These are phyloP conservation scores for Orthosia incerta DNA, from an alignment of 2,888 invertebrate species.

Conservation along the genomic window DNA sequence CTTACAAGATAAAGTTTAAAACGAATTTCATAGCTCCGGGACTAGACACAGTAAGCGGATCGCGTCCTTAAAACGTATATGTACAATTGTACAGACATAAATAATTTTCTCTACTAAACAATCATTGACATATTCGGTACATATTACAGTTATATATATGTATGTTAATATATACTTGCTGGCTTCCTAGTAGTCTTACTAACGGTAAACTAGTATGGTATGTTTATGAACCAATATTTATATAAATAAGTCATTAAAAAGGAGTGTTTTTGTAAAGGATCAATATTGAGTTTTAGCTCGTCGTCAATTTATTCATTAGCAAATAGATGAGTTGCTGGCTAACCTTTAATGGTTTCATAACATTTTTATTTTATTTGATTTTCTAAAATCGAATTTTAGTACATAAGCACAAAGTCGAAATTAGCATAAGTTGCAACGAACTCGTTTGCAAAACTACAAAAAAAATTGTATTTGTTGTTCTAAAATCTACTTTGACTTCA, in stretches of 20 bases:
- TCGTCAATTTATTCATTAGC: slow-evolving; percentile 17
- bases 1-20: slow-evolving; percentile 49
- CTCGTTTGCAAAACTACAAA: slow-evolving; percentile 31
- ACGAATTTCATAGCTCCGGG: slow-evolving; percentile 70
- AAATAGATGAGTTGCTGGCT: slow-evolving; percentile 7
- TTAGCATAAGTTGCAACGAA: slow-evolving; percentile 1
- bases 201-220: slow-evolving; percentile 15
- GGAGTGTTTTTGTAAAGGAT: not conserved
- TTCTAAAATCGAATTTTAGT: not conserved
- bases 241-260: slow-evolving; percentile 12
- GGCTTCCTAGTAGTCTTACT: slow-evolving; percentile 18
- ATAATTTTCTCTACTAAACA: slow-evolving; percentile 44
- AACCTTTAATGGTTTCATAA: not conserved
- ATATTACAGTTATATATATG: slow-evolving; percentile 33
- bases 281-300: slow-evolving; percentile 12
- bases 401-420: not conserved
- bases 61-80: slow-evolving; percentile 49
- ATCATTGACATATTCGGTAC: slow-evolving; percentile 43
- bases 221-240: slow-evolving; percentile 30
- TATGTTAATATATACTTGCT: slow-evolving; percentile 7
- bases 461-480: not conserved
- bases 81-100: slow-evolving; percentile 66
- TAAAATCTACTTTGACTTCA: slow-evolving; percentile 5
- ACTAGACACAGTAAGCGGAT: slow-evolving; percentile 81
- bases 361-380: not conserved